Evolutionary conservation across 2,113 vertebrate species (phyloP).

Genomic region (Larimichthys polyactis): DNA sequence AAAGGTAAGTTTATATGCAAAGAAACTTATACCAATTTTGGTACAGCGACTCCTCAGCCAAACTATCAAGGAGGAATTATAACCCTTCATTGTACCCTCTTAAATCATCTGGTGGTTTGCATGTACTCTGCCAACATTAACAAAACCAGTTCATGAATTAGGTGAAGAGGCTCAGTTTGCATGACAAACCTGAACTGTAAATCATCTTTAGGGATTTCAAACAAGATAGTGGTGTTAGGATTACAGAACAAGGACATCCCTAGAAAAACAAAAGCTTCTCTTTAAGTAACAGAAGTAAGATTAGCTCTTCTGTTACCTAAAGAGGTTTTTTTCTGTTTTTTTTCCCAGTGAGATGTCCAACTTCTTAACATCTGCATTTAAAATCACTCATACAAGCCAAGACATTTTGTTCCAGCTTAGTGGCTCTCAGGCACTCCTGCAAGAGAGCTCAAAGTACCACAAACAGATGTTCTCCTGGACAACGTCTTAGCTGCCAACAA

Average conservation of each 20-base stretch:
- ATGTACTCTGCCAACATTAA: background rate
- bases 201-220: background rate
- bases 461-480: conserved; percentile 67
- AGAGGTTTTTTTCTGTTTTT: background rate
- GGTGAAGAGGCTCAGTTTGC: background rate
- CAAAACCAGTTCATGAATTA: background rate
- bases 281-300: too few relatives aligned
- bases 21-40: background rate
- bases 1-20: background rate
- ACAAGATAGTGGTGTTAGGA: background rate
- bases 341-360: conserved; percentile 33
- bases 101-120: background rate
- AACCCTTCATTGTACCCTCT: background rate
- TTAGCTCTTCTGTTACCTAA: conserved; percentile 18
- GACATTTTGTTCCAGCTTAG: conserved; percentile 55
- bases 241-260: conserved; percentile 1
- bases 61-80: background rate
- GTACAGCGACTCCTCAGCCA: background rate
- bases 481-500: conserved; percentile 16
- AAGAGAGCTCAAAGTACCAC: conserved; percentile 35
- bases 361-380: conserved; percentile 37
- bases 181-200: background rate
- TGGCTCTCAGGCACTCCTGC: conserved; percentile 23
- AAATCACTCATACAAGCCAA: conserved; percentile 39
- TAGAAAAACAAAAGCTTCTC: background rate